These are phyloP conservation scores for Lordiphosa mommai DNA, from an alignment of 1,140 invertebrate genomes.

Conservation along the genomic window DNA sequence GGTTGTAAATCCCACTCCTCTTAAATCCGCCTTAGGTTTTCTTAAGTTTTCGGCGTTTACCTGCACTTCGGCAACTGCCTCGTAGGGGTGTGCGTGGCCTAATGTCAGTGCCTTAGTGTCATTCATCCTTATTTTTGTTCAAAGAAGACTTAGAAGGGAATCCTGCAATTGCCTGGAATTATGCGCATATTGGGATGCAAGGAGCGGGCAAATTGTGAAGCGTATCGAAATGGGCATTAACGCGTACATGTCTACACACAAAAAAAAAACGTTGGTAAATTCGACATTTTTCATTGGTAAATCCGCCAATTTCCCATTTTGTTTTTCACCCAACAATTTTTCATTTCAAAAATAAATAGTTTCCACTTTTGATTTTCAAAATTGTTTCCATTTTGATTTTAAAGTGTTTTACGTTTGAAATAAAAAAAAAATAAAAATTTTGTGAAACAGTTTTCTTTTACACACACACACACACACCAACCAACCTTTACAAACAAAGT, in stretches of 20 bases:
- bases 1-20: constrained; percentile 58
- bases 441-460: too few relatives aligned
- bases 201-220: constrained; percentile 31
- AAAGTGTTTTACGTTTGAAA: too few relatives aligned
- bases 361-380: too few relatives aligned
- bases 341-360: too few relatives aligned
- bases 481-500: too few relatives aligned
- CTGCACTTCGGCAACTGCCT: constrained; percentile 56
- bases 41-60: constrained; percentile 50
- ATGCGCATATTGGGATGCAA: constrained; percentile 12
- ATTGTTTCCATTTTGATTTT: too few relatives aligned
- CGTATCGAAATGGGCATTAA: constrained; percentile 48
- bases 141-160: constrained; percentile 45
- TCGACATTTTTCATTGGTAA: too few relatives aligned
- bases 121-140: constrained; percentile 46
- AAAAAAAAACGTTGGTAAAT: too few relatives aligned
- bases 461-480: too few relatives aligned
- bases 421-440: too few relatives aligned
- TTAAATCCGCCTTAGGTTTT: constrained; percentile 47
- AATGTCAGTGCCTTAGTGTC: constrained; percentile 40
- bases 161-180: constrained; percentile 46
- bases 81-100: constrained; percentile 48
- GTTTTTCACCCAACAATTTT: too few relatives aligned
- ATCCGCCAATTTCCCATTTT: too few relatives aligned
- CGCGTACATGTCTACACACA: constrained; percentile 25